Conservation (phyloP, 1,140 invertebrate genomes). For the Capitella teleta region DNA sequence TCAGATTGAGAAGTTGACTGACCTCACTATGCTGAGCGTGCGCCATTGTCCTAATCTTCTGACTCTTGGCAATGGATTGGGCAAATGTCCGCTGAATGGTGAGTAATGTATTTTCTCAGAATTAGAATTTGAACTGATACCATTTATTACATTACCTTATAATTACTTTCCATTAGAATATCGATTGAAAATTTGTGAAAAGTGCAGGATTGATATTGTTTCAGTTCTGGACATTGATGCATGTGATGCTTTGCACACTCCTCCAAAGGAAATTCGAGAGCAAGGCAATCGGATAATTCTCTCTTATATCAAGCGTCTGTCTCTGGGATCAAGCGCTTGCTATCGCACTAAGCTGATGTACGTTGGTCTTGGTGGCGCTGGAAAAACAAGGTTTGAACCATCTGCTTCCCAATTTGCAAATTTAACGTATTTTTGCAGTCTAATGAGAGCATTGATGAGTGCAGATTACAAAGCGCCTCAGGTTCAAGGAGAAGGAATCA, state of each 20-base stretch:
- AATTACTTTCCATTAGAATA: background rate
- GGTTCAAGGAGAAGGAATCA: slow-evolving; percentile 26
- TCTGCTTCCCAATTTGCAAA: background rate
- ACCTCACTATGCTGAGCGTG: too few relatives aligned
- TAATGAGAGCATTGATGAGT: slow-evolving; percentile 24
- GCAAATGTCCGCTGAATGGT: background rate
- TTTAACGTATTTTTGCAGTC: slow-evolving; percentile 14
- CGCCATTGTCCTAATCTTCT: too few relatives aligned
- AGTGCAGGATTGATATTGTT: background rate
- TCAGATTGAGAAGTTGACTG: too few relatives aligned
- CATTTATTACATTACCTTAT: background rate
- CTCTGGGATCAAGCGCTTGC: slow-evolving; percentile 30
- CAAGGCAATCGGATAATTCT: slow-evolving; percentile 26
- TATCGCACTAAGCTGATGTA: slow-evolving; percentile 37
- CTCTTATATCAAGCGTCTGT: slow-evolving; percentile 30
- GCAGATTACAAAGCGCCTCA: slow-evolving; percentile 13
- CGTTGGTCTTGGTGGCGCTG: slow-evolving; percentile 38
- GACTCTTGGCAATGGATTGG: background rate
- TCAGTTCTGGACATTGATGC: slow-evolving; percentile 27
- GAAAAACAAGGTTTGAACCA: slow-evolving; percentile 43
- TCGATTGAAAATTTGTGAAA: background rate
- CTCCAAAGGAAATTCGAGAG: slow-evolving; percentile 34
- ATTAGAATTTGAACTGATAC: background rate
- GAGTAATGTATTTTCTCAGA: background rate
- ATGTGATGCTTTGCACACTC: slow-evolving; percentile 32